Base-by-base conservation (phyloP, 1,140 invertebrate species). In the Apolygus lucorum region DNA sequence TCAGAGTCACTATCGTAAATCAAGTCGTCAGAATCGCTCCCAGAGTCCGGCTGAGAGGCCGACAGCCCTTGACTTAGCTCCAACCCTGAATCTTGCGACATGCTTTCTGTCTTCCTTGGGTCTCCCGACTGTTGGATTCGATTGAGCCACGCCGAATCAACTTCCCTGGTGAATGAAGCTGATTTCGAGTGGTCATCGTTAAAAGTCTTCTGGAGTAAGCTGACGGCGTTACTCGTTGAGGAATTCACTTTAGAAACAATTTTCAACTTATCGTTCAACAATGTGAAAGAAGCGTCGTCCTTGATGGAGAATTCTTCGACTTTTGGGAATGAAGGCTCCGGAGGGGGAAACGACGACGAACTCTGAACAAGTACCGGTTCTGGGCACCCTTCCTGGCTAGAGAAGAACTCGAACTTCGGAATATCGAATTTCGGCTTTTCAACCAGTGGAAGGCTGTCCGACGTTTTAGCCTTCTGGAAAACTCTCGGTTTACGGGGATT, bases 1-100 rank as follows among this genome's bases (percentile, higher is more conserved):
- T 88, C 87, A 34, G 84, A 84, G 77, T 87, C 86, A 79, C 85
- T 86, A 69, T 84, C 85, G 75, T 82, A 86, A 63, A 88, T 81
- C 79, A 84, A 84, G 76, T 89, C 87, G 69, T 79, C 79, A 59
- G 70, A 68, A 27, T 68, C 66, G 68, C 59, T 69, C 28, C 69
- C 68, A 26, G 42, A 70, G 67, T 71, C 63, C 29, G 63, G 52
- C 42, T 74, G 63, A 27, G 68, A 34, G 24, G 77, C 77, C 52
- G 79, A 75, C 4, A 77, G 70, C 42, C 54, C 54, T 22, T 59
- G 54, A 21, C 54, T 59, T 21, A 59, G 22, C 22, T 59, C 54
- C 4, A 59, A 4, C 2, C 76, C 76, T 26, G 78, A 78, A 71
- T 78, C 76, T 27, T 74, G 76, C 1, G 73, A 71, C 42, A 65